Conservation (phyloP, 2,888 invertebrate genomes). For the Synanthedon myopaeformis region DNA sequence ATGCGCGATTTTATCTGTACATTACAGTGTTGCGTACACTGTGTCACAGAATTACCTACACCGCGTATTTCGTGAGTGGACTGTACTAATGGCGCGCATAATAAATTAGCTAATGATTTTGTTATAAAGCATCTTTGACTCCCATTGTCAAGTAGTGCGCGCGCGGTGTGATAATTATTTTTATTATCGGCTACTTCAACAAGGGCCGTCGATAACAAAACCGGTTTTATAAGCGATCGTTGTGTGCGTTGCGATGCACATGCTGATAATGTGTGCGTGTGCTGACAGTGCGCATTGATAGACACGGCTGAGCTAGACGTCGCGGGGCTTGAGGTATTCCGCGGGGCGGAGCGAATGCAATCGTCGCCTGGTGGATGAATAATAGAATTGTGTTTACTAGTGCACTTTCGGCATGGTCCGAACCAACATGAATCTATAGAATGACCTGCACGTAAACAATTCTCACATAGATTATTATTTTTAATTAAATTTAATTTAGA, state of each 20-base stretch:
- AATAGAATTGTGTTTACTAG: constrained; percentile 5
- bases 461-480: constrained; percentile 2
- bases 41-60: no score
- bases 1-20: constrained; percentile 1
- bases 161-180: neutral
- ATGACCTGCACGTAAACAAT: constrained; percentile 4
- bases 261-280: neutral
- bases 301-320: no score
- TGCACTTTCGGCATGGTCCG: constrained; percentile 3
- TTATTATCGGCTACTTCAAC: neutral
- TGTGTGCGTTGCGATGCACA: neutral
- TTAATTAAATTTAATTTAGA: constrained; percentile 3
- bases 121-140: constrained; percentile 1
- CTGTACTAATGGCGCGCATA: neutral
- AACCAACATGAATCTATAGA: neutral
- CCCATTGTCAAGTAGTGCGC: neutral
- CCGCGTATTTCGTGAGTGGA: neutral
- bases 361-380: neutral
- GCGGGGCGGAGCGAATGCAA: neutral
- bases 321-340: no score
- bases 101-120: neutral
- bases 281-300: neutral
- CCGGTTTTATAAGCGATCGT: neutral
- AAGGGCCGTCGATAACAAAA: neutral
- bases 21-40: neutral